A percentile compares a stretch with the other conserved stretches of the same genome.
Evolutionary conservation across 2,888 invertebrate genomes (phyloP).

Genomic region (Diarsia dahlii): DNA sequence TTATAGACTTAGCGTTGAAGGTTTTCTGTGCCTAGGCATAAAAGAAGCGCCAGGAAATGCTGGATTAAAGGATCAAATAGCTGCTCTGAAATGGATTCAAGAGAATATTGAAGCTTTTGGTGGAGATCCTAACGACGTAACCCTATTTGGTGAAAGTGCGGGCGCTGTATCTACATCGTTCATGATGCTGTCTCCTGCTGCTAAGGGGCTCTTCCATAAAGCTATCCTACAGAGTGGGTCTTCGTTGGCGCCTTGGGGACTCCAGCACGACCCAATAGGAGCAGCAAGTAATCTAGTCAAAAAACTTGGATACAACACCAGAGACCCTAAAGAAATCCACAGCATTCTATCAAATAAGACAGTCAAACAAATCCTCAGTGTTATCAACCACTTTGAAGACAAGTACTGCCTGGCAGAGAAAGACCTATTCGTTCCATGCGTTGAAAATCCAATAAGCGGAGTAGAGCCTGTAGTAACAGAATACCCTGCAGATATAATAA

Average conservation of each 20-base stretch:
- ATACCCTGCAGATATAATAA: constrained; percentile 80
- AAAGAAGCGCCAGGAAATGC: constrained; percentile 92
- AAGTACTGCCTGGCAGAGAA: constrained; percentile 81
- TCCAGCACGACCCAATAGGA: constrained; percentile 82
- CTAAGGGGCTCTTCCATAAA: constrained; percentile 84
- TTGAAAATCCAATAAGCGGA: constrained; percentile 82
- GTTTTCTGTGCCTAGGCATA: constrained; percentile 92
- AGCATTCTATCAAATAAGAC: constrained; percentile 79
- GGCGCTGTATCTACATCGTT: constrained; percentile 85
- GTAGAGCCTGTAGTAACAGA: constrained; percentile 80
- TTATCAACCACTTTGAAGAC: constrained; percentile 79
- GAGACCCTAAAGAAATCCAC: constrained; percentile 81
- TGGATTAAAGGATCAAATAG: constrained; percentile 90
- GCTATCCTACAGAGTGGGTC: constrained; percentile 86
- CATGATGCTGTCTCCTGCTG: constrained; percentile 80
- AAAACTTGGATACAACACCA: constrained; percentile 82
- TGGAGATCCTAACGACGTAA: constrained; percentile 84
- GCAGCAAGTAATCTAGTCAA: constrained; percentile 80
- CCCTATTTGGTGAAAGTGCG: constrained; percentile 87
- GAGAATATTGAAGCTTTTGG: constrained; percentile 84
- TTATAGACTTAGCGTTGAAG: constrained; percentile 91
- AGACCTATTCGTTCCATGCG: constrained; percentile 83
- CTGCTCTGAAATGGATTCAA: constrained; percentile 84
- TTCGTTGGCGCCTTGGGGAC: constrained; percentile 82
- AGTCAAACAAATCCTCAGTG: constrained; percentile 77